Conservation (phyloP, 2,797 vertebrate species). For the Austrolebias charrua region DNA sequence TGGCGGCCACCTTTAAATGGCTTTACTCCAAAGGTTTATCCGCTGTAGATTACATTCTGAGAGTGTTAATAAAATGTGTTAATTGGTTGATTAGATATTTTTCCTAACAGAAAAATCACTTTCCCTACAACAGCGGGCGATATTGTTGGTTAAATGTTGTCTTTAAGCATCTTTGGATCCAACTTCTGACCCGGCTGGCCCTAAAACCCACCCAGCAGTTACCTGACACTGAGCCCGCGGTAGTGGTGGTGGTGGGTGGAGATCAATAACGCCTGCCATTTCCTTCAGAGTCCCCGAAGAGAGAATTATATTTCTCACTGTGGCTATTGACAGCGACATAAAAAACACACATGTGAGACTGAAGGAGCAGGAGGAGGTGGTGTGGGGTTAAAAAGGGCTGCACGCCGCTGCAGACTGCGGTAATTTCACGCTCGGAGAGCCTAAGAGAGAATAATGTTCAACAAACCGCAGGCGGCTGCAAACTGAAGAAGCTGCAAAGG, state of each 20-base stretch:
- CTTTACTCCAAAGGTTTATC: too few species aligned
- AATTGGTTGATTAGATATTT: too few species aligned
- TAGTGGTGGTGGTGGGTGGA: not conserved
- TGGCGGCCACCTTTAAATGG: too few species aligned
- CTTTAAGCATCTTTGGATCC: not conserved
- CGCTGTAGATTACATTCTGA: too few species aligned
- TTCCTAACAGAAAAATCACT: too few species aligned
- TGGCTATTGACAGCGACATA: slow-evolving; percentile 63
- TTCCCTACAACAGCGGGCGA: too few species aligned
- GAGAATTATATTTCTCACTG: slow-evolving; percentile 72
- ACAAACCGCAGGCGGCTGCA: slow-evolving; percentile 64
- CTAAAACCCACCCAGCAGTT: slow-evolving; percentile 43
- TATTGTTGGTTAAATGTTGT: too few species aligned
- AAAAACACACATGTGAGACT: slow-evolving; percentile 57
- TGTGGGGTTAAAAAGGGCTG: slow-evolving; percentile 27
- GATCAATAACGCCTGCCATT: slow-evolving; percentile 75
- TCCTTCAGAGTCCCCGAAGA: slow-evolving; percentile 69
- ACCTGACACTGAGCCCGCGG: slow-evolving; percentile 61
- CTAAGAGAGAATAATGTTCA: slow-evolving; percentile 43
- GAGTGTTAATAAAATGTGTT: too few species aligned
- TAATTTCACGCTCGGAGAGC: slow-evolving; percentile 63
- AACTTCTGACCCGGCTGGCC: slow-evolving; percentile 7
- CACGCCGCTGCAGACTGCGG: slow-evolving; percentile 44
- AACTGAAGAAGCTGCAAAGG: not conserved
- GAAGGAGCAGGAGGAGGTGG: slow-evolving; percentile 22